phyloP scores from a whole-genome alignment of 2,888 invertebrate genomes.

The Tanaodytes sp. region DNA sequence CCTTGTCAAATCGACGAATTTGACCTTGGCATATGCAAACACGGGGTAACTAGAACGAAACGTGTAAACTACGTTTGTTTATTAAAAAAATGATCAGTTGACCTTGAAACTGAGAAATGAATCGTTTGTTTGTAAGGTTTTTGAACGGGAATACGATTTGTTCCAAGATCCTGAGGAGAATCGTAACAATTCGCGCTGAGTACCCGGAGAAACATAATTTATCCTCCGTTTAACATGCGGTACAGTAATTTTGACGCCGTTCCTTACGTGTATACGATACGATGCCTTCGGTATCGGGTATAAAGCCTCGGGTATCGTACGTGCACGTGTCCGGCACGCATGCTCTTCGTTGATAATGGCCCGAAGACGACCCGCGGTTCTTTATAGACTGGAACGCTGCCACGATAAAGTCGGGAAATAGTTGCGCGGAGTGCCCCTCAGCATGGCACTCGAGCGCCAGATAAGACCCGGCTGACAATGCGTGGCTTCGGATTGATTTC shows the following conservation, averaged over 20 bases:
- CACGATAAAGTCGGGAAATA: constrained; percentile 49
- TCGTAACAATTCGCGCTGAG: too few relatives aligned
- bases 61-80: too few relatives aligned
- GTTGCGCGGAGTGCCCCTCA: constrained; percentile 36
- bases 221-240: constrained; percentile 29
- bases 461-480: constrained; percentile 46
- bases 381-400: constrained; percentile 48
- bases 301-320: constrained; percentile 44
- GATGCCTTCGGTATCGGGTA: constrained; percentile 36
- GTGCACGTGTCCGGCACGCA: constrained; percentile 52
- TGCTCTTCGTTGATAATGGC: constrained; percentile 52
- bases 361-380: constrained; percentile 40
- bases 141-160: too few relatives aligned
- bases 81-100: too few relatives aligned
- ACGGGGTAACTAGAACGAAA: too few relatives aligned
- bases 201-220: constrained; percentile 23
- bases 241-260: constrained; percentile 38
- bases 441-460: too few relatives aligned
- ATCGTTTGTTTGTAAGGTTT: too few relatives aligned
- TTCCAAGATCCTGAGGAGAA: too few relatives aligned
- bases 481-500: constrained; percentile 49
- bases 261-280: constrained; percentile 33
- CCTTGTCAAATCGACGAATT: too few relatives aligned
- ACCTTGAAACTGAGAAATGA: too few relatives aligned
- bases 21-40: too few relatives aligned